Base-by-base conservation (phyloP, 2,797 vertebrate species). In the Dendrocincla fuliginosa region DNA sequence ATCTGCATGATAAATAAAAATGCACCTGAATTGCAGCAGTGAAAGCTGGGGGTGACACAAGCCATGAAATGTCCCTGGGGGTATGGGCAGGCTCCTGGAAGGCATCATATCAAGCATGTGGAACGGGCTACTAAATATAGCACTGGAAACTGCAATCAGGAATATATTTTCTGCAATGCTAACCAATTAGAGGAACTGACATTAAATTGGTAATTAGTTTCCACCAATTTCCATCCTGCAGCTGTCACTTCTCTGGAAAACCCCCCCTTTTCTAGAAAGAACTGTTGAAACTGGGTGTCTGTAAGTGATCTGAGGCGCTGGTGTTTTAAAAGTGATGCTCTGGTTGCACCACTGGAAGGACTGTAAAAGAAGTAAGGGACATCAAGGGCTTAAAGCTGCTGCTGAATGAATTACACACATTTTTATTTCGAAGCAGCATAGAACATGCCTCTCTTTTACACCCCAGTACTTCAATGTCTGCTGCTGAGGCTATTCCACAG, bases 391-490 rank as follows among this genome's bases (percentile, higher is more conserved):
- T 73, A 52, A 0, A 64, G 37, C 57, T 53, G 65, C 65, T 70
- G 44, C 28, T 25, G 39, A 57, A 86, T 37, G 16, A 22, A 3
- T 33, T 32, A 18, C 25, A 16, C 3, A 3, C 2, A 0, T 16
- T 77, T 90, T 82, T 30, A 44, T 50, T 52, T 33, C 33, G 39
- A 32, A 65, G 30, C 1, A 64, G 53, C n/a, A 14, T 0, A 37
- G 53, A 64, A 16, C 41, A 25, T 8, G 8, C 24, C 39, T 46
- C 41, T 53, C 69, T 86, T 70, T 24, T 23, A 35, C 23, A 18
- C 10, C 0, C 8, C 13, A 7, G 7, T 16, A 14, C 6, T 25
- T 44, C 64, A 23, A 0, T 6, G 5, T 5, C 7, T 32, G 47
- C 57, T 76, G 15, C 13, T 30, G 18, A 24, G 16, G 41, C 23